Conservation (phyloP, 2,888 invertebrate genomes). For the Chorisops tibialis region DNA sequence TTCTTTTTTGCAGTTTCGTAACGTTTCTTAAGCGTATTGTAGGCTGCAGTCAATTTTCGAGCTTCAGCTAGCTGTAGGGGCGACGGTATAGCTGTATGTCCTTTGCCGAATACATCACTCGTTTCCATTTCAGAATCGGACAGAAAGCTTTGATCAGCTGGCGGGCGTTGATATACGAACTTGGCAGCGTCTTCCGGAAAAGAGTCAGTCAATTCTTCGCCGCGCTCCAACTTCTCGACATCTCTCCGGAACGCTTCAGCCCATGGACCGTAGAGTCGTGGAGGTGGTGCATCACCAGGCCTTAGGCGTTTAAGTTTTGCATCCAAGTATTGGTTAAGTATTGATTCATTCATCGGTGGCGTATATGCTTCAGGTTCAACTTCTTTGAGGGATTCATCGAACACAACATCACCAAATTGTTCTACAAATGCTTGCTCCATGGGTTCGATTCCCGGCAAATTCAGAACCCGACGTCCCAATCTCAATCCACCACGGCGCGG, state of each 20-base stretch:
- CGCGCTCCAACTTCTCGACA: slow-evolving; percentile 28
- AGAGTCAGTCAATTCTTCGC: slow-evolving; percentile 22
- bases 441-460: slow-evolving; percentile 20
- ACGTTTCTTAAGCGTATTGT: neutral
- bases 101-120: slow-evolving; percentile 23
- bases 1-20: neutral
- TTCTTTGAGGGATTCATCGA: slow-evolving; percentile 22
- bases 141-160: neutral
- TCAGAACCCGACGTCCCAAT: slow-evolving; percentile 18
- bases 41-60: neutral
- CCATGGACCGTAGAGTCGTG: slow-evolving; percentile 29
- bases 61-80: neutral
- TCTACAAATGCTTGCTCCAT: slow-evolving; percentile 25
- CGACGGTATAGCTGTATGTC: neutral
- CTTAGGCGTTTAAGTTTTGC: slow-evolving; percentile 3
- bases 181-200: slow-evolving; percentile 21
- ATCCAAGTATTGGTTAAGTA: slow-evolving; percentile 20
- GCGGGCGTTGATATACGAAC: neutral
- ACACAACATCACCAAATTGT: slow-evolving; percentile 14
- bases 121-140: slow-evolving; percentile 27
- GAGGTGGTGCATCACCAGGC: neutral
- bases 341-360: slow-evolving; percentile 15
- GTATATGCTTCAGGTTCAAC: neutral
- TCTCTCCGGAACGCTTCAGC: slow-evolving; percentile 24
- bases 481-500: slow-evolving; percentile 4